Conservation (phyloP, 2,888 invertebrate genomes). For the Noctuana brunneofusca region DNA sequence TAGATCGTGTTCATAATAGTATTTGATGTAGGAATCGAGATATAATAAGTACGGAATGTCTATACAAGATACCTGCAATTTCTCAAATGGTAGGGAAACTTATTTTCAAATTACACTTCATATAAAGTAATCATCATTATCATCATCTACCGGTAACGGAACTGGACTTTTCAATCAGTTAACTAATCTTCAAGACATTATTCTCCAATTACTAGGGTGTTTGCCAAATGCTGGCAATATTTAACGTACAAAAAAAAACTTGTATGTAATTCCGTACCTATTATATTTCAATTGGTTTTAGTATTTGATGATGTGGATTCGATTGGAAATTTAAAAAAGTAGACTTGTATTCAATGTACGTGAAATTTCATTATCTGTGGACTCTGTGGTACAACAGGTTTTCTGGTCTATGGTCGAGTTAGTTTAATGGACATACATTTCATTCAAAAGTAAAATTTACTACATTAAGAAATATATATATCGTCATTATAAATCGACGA, state of each 20-base stretch:
- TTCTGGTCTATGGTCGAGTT: conserved; percentile 26
- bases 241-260: background rate
- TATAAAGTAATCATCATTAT: background rate
- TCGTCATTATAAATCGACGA: conserved; percentile 6
- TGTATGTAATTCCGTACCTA: conserved; percentile 44
- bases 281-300: conserved; percentile 38
- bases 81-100: background rate
- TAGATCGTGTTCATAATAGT: conserved; percentile 64
- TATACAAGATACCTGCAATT: background rate
- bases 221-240: background rate
- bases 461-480: background rate
- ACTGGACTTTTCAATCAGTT: too few species aligned
- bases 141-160: too few species aligned
- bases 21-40: conserved; percentile 31
- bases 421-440: background rate
- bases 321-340: conserved; percentile 30
- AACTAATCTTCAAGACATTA: too few species aligned
- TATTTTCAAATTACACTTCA: background rate
- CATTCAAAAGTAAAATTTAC: background rate
- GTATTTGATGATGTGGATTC: conserved; percentile 18
- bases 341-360: conserved; percentile 26
- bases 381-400: conserved; percentile 31
- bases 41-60: conserved; percentile 23
- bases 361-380: conserved; percentile 29
- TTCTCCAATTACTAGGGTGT: too few species aligned